Evolutionary conservation across 2,113 vertebrate genomes (phyloP).

Genomic region (Microcebus ravelobensis): DNA sequence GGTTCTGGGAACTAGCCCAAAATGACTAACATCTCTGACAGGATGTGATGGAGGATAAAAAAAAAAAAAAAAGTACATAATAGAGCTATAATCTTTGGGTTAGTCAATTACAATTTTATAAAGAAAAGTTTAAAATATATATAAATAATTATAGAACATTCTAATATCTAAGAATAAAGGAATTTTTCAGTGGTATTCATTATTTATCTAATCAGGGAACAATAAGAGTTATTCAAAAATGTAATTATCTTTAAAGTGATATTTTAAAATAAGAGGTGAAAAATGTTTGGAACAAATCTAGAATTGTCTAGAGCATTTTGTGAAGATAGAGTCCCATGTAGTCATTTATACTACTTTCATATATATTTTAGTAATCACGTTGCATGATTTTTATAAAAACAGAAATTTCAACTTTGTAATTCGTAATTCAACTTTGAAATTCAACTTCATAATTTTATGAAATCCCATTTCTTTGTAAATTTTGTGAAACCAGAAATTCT

Average conservation of each 20-base stretch:
- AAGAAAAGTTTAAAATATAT: background rate
- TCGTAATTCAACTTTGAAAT: too few species aligned
- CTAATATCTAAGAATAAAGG: background rate
- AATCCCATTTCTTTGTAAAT: background rate
- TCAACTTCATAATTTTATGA: background rate
- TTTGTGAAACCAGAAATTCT: background rate
- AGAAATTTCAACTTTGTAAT: background rate
- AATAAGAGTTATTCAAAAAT: background rate
- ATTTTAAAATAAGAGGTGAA: constrained; percentile 19
- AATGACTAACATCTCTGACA: constrained; percentile 60
- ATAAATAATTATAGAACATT: background rate
- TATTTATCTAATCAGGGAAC: background rate
- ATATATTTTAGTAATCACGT: background rate
- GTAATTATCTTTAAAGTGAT: constrained; percentile 21
- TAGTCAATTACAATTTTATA: constrained; percentile 43
- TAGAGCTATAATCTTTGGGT: constrained; percentile 61
- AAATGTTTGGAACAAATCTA: background rate
- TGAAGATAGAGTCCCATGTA: background rate
- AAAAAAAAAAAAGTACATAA: constrained; percentile 12
- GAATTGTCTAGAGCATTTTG: background rate
- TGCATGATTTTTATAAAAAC: background rate
- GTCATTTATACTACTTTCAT: background rate
- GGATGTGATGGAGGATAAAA: constrained; percentile 52
- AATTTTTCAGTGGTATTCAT: background rate
- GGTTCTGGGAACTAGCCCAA: constrained; percentile 72